phyloP scores from a whole-genome alignment of 2,113 vertebrate genomes.

The Triplophysa siluroides region DNA sequence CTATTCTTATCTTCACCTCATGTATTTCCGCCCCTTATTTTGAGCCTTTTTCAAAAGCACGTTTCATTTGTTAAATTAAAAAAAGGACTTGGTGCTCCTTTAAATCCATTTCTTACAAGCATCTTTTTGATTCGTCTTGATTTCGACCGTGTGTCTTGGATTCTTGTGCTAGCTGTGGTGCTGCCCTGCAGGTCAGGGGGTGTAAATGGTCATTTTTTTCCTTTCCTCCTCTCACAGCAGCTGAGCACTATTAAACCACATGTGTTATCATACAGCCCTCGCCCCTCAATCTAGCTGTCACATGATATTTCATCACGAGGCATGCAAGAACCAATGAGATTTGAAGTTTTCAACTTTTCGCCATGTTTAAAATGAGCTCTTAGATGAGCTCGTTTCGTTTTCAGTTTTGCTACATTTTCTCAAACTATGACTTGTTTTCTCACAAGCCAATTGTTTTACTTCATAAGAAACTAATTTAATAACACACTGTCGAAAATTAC shows the following conservation, averaged over 20 bases:
- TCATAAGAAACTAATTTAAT: too few relatives aligned
- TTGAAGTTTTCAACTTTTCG: too few relatives aligned
- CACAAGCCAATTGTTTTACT: too few relatives aligned
- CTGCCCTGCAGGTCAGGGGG: not conserved
- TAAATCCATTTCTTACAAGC: not conserved
- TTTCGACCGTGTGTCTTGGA: not conserved
- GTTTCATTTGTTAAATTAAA: too few relatives aligned
- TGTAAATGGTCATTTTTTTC: not conserved
- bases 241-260: constrained; percentile 4
- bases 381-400: not conserved
- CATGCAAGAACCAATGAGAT: too few relatives aligned
- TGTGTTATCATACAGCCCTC: constrained; percentile 26
- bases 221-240: not conserved
- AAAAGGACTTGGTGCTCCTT: not conserved
- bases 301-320: too few relatives aligned
- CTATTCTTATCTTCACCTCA: too few relatives aligned
- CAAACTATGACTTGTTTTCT: too few relatives aligned
- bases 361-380: too few relatives aligned
- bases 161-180: not conserved
- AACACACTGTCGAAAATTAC: too few relatives aligned
- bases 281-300: not conserved
- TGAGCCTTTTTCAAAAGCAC: too few relatives aligned
- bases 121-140: not conserved
- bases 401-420: not conserved
- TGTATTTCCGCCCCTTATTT: too few relatives aligned